Percentiles rank a stretch among this genome's conserved stretches.
These are phyloP conservation scores for Lophius piscatorius DNA, from an alignment of 2,113 vertebrate species.

Conservation along the genomic window DNA sequence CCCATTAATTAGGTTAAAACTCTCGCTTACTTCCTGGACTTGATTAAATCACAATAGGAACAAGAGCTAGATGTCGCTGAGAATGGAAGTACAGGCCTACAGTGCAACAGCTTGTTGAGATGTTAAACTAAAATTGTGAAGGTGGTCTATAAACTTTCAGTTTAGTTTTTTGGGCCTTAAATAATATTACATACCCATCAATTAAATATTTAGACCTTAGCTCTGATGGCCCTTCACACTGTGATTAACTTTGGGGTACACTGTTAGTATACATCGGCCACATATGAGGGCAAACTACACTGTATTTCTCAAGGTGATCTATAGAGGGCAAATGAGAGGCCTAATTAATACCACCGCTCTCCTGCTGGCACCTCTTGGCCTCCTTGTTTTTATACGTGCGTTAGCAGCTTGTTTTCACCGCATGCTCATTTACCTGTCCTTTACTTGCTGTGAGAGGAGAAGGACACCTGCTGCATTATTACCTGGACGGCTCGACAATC, in stretches of 20 bases:
- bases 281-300: constrained; percentile 30
- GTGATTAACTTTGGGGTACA: constrained; percentile 27
- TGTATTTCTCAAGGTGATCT: constrained; percentile 66
- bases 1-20: too few relatives aligned
- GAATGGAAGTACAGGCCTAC: too few relatives aligned
- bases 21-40: too few relatives aligned
- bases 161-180: background rate
- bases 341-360: constrained; percentile 64
- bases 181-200: constrained; percentile 10
- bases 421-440: constrained; percentile 65
- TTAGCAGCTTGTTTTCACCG: constrained; percentile 63
- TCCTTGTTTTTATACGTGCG: constrained; percentile 66
- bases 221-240: constrained; percentile 29
- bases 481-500: constrained; percentile 20
- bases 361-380: constrained; percentile 51
- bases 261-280: constrained; percentile 29
- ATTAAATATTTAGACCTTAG: constrained; percentile 42
- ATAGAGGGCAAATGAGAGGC: constrained; percentile 55
- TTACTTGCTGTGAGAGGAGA: constrained; percentile 16
- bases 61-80: too few relatives aligned
- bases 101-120: too few relatives aligned
- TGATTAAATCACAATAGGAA: too few relatives aligned
- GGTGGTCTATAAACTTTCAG: background rate
- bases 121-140: too few relatives aligned
- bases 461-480: constrained; percentile 6